These are phyloP conservation scores for Pyxicephalus adspersus DNA, from an alignment of 2,113 vertebrate genomes.

Conservation along the genomic window DNA sequence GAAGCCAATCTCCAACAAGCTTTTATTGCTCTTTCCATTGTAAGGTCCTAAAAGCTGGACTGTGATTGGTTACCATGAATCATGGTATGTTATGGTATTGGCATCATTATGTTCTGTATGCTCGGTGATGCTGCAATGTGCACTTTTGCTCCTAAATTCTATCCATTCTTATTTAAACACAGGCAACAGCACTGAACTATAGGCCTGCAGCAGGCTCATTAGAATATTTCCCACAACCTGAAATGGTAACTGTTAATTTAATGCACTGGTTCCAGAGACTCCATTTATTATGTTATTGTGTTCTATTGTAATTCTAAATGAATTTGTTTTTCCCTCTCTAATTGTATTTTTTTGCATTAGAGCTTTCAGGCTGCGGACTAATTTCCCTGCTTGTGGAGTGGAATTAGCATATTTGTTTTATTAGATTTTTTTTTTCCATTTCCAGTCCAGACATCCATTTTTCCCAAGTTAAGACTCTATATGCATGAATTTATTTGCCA, in stretches of 20 bases:
- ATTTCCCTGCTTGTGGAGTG: constrained; percentile 44
- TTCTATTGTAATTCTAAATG: constrained; percentile 51
- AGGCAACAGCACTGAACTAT: constrained; percentile 16
- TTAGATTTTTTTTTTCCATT: constrained; percentile 36
- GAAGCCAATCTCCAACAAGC: no score
- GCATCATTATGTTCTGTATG: no score
- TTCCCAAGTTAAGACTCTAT: constrained; percentile 31
- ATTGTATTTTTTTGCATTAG: constrained; percentile 49
- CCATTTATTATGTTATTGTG: constrained; percentile 52
- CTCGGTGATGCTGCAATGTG: background rate
- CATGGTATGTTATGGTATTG: no score
- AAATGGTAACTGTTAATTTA: constrained; percentile 52
- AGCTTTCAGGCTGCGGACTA: constrained; percentile 42
- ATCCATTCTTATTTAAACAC: constrained; percentile 13
- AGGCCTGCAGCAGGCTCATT: constrained; percentile 41
- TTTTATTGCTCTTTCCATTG: no score
- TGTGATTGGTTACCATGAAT: no score
- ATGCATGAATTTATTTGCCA: background rate
- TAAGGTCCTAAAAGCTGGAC: no score
- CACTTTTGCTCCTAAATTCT: background rate
- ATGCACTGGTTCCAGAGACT: constrained; percentile 43
- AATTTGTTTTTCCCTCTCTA: constrained; percentile 37
- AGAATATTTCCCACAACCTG: constrained; percentile 51
- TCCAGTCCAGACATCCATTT: constrained; percentile 35
- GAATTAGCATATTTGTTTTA: constrained; percentile 52